These are phyloP conservation scores for Heliopora coerulea DNA, from an alignment of 92 coral and sea anemone species.

Conservation along the genomic window DNA sequence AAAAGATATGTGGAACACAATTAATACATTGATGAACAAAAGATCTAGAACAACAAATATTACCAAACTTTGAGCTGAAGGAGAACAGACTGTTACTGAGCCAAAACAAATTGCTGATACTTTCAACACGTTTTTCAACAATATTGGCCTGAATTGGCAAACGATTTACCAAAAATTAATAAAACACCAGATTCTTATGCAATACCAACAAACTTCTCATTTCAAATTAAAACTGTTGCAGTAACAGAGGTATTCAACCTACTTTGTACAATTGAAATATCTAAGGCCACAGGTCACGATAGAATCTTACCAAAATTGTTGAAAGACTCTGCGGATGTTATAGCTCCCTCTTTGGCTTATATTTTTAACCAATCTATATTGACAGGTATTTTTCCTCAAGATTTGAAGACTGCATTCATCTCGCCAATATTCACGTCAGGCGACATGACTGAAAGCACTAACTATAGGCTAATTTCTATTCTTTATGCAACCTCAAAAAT, in stretches of 20 bases:
- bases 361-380: neutral
- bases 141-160: neutral
- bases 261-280: neutral
- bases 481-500: too few species aligned
- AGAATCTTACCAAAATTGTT: neutral
- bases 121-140: neutral
- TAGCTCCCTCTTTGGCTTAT: neutral
- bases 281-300: neutral
- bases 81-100: neutral
- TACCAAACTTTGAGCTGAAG: neutral
- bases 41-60: constrained; percentile 4
- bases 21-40: neutral
- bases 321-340: neutral
- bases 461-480: too few species aligned
- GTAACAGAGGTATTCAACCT: neutral
- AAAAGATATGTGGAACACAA: constrained; percentile 13
- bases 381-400: neutral
- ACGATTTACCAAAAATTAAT: neutral
- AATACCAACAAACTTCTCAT: neutral
- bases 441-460: too few species aligned
- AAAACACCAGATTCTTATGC: neutral
- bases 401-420: neutral
- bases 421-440: too few species aligned
- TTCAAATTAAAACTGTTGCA: neutral
- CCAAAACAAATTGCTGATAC: neutral